A percentile compares a stretch with the other conserved stretches of the same genome.
Evolutionary conservation across 2,888 invertebrate genomes (phyloP).

Genomic region (Drosophila suboccidentalis): DNA sequence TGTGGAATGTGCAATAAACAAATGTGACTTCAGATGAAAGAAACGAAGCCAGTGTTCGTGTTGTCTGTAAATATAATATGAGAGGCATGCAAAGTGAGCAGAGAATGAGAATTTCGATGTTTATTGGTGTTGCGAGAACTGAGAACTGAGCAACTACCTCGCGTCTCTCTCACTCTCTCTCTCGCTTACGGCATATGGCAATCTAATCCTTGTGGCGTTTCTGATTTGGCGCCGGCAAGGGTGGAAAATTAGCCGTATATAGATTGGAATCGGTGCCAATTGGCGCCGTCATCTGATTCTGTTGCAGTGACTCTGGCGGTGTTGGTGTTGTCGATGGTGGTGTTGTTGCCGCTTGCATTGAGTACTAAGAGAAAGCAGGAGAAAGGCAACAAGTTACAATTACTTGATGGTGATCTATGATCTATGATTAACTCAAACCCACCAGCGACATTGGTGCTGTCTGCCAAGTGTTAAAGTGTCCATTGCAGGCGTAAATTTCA

Average conservation of each 20-base stretch:
- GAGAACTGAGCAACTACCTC: slow-evolving; percentile 1
- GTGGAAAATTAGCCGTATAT: slow-evolving; percentile 52
- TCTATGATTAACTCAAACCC: neutral
- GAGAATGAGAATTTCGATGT: neutral
- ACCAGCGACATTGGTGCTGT: slow-evolving; percentile 16
- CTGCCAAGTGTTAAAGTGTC: slow-evolving; percentile 18
- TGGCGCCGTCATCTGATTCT: slow-evolving; percentile 24
- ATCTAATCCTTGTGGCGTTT: slow-evolving; percentile 28
- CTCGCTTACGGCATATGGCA: neutral
- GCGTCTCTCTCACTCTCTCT: neutral
- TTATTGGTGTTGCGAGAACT: neutral
- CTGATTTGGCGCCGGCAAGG: slow-evolving; percentile 52
- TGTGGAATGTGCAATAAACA: slow-evolving; percentile 9
- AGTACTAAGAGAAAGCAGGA: slow-evolving; percentile 5
- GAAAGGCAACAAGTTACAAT: neutral
- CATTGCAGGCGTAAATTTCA: slow-evolving; percentile 3
- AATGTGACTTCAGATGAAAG: slow-evolving; percentile 1
- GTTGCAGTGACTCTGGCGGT: neutral
- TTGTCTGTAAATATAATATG: slow-evolving; percentile 14
- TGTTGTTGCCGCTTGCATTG: slow-evolving; percentile 1
- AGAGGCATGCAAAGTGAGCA: slow-evolving; percentile 7
- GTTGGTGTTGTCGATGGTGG: neutral
- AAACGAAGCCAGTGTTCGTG: neutral
- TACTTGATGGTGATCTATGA: neutral
- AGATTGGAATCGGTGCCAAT: slow-evolving; percentile 17